These are phyloP conservation scores for Drosophila ercepeae DNA, from an alignment of 1,140 invertebrate species.

Conservation along the genomic window DNA sequence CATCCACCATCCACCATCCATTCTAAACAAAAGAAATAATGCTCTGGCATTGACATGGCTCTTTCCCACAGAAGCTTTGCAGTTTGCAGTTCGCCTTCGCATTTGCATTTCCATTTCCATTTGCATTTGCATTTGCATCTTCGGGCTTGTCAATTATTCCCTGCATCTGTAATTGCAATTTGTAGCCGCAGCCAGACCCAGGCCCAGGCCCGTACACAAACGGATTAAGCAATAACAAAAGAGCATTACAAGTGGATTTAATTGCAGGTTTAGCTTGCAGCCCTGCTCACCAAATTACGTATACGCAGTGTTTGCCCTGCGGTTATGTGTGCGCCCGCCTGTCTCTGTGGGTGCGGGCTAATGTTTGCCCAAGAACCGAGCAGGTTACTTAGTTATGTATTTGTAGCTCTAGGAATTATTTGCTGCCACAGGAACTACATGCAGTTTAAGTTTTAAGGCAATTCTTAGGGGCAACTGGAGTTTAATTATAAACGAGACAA, in stretches of 20 bases:
- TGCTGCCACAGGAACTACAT: conserved; percentile 3
- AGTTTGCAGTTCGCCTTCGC: conserved; percentile 23
- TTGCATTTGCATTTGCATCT: conserved; percentile 35
- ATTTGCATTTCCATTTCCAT: conserved; percentile 37
- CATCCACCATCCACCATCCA: conserved; percentile 15
- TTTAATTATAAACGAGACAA: conserved; percentile 2
- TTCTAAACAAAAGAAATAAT: conserved; percentile 33
- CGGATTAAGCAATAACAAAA: conserved; percentile 60
- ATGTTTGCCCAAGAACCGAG: conserved; percentile 18
- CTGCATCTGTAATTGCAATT: conserved; percentile 39
- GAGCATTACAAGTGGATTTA: conserved; percentile 55
- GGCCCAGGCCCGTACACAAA: conserved; percentile 22
- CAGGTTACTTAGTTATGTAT: conserved; percentile 43
- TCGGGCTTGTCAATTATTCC: conserved; percentile 46
- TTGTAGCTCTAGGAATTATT: conserved; percentile 32
- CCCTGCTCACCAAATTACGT: conserved; percentile 40
- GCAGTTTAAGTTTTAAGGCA: conserved; percentile 13
- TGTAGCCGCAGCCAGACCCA: background rate
- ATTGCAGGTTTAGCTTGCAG: conserved; percentile 38
- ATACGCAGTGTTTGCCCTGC: conserved; percentile 51
- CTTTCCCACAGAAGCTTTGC: conserved; percentile 9
- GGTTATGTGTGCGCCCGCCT: background rate
- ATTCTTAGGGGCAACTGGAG: background rate
- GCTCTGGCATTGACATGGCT: conserved; percentile 31
- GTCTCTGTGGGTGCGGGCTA: conserved; percentile 1